These are phyloP conservation scores for Apodemia hepburni DNA, from an alignment of 2,888 invertebrate genomes.

Conservation along the genomic window DNA sequence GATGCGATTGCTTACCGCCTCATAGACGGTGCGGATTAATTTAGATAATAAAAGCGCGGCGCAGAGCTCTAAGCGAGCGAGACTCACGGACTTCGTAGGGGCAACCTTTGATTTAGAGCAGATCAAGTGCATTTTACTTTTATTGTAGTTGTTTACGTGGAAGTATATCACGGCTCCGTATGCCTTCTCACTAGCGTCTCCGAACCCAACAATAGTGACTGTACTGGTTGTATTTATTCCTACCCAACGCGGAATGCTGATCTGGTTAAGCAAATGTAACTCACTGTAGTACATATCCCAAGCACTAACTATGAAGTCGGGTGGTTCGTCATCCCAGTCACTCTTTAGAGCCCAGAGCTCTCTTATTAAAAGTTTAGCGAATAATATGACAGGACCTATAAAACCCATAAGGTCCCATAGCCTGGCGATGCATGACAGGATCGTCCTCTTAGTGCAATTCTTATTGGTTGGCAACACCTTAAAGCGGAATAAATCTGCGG, in stretches of 20 bases:
- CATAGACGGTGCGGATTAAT: not conserved
- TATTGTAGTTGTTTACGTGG: constrained; percentile 20
- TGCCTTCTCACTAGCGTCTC: constrained; percentile 18
- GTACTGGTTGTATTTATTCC: not conserved
- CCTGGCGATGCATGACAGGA: constrained; percentile 25
- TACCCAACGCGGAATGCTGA: constrained; percentile 8
- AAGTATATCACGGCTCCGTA: constrained; percentile 18
- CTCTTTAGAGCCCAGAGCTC: constrained; percentile 11
- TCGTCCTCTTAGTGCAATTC: constrained; percentile 24
- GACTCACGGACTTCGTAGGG: not conserved
- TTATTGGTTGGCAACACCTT: not conserved
- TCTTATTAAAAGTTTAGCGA: constrained; percentile 26
- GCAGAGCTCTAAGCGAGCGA: constrained; percentile 3
- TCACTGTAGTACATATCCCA: constrained; percentile 8
- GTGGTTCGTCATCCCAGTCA: constrained; percentile 26
- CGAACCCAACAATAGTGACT: constrained; percentile 7
- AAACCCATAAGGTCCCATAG: constrained; percentile 29
- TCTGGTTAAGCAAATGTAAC: not conserved
- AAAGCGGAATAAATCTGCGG: constrained; percentile 1
- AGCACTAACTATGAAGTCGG: not conserved
- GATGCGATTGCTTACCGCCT: no score
- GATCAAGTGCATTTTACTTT: not conserved
- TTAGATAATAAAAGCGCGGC: not conserved
- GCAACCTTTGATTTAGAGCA: constrained; percentile 16
- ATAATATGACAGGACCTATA: constrained; percentile 24